These are phyloP conservation scores for Exocentrus adspersus DNA, from an alignment of 2,888 invertebrate genomes.

Conservation along the genomic window DNA sequence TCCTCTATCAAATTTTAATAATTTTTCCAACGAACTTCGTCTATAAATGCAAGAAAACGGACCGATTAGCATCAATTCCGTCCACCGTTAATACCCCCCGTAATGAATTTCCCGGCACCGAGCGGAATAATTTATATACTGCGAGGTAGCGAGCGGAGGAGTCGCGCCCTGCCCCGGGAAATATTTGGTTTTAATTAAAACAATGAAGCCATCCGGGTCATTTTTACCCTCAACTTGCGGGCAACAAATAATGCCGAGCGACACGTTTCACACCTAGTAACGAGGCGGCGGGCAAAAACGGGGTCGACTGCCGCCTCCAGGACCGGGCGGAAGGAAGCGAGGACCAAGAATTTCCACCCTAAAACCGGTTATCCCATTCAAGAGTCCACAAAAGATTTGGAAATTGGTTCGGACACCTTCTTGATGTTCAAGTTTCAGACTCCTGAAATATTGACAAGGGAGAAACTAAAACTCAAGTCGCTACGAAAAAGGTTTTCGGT, in stretches of 20 bases:
- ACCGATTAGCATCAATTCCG: constrained; percentile 3
- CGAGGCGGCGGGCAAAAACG: constrained; percentile 53
- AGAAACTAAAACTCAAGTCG: no score
- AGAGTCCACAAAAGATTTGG: no score
- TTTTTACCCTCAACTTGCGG: constrained; percentile 39
- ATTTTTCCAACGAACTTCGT: not conserved
- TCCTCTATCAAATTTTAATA: no score
- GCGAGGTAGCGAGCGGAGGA: constrained; percentile 12
- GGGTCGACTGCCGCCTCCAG: constrained; percentile 38
- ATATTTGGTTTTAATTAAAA: constrained; percentile 40
- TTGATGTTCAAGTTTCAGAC: no score
- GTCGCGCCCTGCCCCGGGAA: constrained; percentile 10
- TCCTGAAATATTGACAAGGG: no score
- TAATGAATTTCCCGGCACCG: constrained; percentile 13
- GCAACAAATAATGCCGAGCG: constrained; percentile 54
- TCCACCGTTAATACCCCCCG: not conserved
- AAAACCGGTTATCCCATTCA: no score
- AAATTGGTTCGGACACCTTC: no score
- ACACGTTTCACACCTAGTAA: constrained; percentile 58
- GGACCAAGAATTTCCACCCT: no score
- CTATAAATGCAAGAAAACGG: not conserved
- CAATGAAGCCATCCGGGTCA: constrained; percentile 38
- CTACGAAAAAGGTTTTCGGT: no score
- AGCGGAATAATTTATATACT: constrained; percentile 9
- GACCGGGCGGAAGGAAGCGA: not conserved